Evolutionary conservation across 2,888 invertebrate species (phyloP).

Genomic region (Diarsia brunnea): DNA sequence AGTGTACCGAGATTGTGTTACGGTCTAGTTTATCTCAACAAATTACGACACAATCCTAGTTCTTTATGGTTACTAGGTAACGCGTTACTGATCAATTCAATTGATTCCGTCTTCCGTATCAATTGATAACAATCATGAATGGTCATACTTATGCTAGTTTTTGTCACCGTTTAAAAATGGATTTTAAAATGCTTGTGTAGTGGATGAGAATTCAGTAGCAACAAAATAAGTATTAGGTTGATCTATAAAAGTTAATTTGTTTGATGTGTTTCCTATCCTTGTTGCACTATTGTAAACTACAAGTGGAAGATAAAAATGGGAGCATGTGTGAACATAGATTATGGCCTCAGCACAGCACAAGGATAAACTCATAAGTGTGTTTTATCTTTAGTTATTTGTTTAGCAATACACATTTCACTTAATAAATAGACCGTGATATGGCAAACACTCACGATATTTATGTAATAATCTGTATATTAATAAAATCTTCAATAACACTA

Average conservation of each 20-base stretch:
- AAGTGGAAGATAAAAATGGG: not conserved
- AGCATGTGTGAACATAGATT: not conserved
- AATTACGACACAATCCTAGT: not conserved
- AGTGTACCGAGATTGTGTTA: slow-evolving; percentile 6
- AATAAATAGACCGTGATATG: not conserved
- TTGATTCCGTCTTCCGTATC: slow-evolving; percentile 4
- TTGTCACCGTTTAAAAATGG: not conserved
- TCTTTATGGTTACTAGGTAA: not conserved
- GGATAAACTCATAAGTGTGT: not conserved
- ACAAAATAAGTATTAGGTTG: not conserved
- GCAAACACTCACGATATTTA: slow-evolving; percentile 3
- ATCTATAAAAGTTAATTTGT: not conserved
- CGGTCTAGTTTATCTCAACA: not conserved
- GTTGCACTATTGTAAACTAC: not conserved
- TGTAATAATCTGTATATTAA: not conserved
- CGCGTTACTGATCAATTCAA: slow-evolving; percentile 4
- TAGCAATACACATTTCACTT: not conserved
- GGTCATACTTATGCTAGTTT: not conserved
- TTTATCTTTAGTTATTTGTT: not conserved
- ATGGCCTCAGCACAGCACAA: not conserved
- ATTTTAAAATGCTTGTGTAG: not conserved
- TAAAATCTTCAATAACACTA: slow-evolving; percentile 16
- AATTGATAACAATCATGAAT: slow-evolving; percentile 18
- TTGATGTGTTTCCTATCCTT: no score
- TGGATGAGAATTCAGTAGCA: not conserved